These are phyloP conservation scores for Tenthredo mesomela DNA, from an alignment of 2,888 invertebrate species.

Conservation along the genomic window DNA sequence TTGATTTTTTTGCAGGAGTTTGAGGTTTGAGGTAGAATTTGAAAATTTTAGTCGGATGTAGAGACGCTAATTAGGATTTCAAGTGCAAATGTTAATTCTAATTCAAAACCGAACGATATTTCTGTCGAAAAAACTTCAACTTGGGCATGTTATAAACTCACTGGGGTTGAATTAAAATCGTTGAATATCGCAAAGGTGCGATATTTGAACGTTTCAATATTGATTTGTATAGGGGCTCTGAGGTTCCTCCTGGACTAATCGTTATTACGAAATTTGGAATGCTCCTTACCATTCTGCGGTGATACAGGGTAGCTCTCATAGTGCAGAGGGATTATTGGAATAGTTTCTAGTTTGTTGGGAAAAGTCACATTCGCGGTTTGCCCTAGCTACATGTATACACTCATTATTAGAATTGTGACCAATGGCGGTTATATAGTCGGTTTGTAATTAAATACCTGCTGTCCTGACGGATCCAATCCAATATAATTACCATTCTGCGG, in stretches of 20 bases:
- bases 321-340: conserved; percentile 16
- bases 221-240: neutral
- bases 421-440: neutral
- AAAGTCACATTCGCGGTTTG: conserved; percentile 14
- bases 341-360: conserved; percentile 36
- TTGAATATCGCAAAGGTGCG: neutral
- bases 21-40: neutral
- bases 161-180: neutral
- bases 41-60: neutral
- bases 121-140: neutral
- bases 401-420: conserved; percentile 7
- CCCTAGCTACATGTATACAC: conserved; percentile 1
- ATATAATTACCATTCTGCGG: neutral
- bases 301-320: neutral
- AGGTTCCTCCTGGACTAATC: neutral
- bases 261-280: neutral
- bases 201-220: neutral
- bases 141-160: neutral
- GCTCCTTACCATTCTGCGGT: neutral
- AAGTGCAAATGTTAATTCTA: neutral
- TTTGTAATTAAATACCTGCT: conserved; percentile 18
- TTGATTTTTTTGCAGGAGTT: too few relatives aligned
- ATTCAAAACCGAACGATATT: neutral
- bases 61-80: neutral
- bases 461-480: neutral